Conservation (phyloP, 2,113 vertebrate species). For the Spermophilus dauricus region DNA sequence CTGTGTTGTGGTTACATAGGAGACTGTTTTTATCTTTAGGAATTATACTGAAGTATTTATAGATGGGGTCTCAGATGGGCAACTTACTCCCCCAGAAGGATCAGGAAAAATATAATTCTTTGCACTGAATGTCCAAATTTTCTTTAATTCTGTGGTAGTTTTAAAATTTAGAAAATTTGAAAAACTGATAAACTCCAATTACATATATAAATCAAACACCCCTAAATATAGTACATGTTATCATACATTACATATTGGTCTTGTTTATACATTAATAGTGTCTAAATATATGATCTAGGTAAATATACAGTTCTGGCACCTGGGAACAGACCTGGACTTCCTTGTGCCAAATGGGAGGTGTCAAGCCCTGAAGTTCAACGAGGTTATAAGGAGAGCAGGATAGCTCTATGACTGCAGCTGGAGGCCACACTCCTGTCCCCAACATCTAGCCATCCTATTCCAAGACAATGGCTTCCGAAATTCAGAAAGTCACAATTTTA, state of each 20-base stretch:
- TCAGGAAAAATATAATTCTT: constrained; percentile 34
- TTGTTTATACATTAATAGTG: neutral
- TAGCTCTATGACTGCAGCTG: rapidly evolving
- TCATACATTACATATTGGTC: neutral
- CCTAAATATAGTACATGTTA: neutral
- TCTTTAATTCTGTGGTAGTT: neutral
- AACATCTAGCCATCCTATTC: neutral
- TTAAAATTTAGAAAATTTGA: neutral
- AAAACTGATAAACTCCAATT: neutral
- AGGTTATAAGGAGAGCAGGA: neutral
- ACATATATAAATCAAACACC: neutral
- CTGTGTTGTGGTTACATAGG: neutral
- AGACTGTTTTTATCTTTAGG: constrained; percentile 10
- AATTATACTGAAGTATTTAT: neutral
- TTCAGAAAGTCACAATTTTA: neutral
- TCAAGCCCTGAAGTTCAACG: neutral
- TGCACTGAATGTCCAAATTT: neutral
- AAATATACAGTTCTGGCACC: neutral
- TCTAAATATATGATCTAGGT: neutral
- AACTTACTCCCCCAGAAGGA: neutral
- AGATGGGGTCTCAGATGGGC: neutral
- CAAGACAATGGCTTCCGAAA: neutral
- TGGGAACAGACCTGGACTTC: neutral
- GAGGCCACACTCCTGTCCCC: too few species aligned
- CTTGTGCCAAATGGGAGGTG: too few species aligned